phyloP scores from a whole-genome alignment of 2,888 invertebrate species.

The Nyleta sp. region DNA sequence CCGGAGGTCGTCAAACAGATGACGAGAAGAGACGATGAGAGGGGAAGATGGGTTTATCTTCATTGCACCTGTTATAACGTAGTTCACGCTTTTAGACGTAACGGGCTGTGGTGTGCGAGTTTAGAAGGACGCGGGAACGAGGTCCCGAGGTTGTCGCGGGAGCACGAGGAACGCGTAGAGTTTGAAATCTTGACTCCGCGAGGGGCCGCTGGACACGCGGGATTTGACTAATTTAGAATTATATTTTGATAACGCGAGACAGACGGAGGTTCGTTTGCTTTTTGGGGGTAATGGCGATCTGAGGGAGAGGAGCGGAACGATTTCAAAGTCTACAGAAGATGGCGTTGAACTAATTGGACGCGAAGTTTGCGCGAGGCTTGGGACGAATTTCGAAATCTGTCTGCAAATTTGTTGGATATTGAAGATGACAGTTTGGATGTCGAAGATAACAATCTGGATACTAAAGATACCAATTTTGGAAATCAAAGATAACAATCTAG shows the following conservation, averaged over 20 bases:
- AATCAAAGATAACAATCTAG: too few species aligned
- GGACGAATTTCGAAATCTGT: too few species aligned
- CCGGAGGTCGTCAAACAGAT: background rate
- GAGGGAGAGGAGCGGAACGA: constrained; percentile 9
- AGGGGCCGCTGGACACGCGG: background rate
- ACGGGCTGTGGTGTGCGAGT: constrained; percentile 53
- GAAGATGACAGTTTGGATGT: too few species aligned
- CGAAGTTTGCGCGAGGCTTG: too few species aligned
- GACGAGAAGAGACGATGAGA: constrained; percentile 3
- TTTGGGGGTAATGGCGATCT: too few species aligned
- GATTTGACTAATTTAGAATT: constrained; percentile 38
- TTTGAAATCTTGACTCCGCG: constrained; percentile 30
- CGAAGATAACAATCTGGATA: too few species aligned
- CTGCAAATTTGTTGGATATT: too few species aligned
- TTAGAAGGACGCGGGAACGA: constrained; percentile 39
- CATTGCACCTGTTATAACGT: constrained; percentile 73
- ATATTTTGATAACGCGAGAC: constrained; percentile 24
- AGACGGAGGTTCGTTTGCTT: too few species aligned
- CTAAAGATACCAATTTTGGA: too few species aligned
- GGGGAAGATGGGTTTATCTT: constrained; percentile 32
- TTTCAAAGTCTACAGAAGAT: constrained; percentile 25
- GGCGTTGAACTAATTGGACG: background rate
- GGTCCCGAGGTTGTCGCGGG: constrained; percentile 14
- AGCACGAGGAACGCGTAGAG: background rate
- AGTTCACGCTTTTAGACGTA: constrained; percentile 71